phyloP scores from a whole-genome alignment of 2,888 invertebrate genomes.

The Hirtodrosophila alboralis region DNA sequence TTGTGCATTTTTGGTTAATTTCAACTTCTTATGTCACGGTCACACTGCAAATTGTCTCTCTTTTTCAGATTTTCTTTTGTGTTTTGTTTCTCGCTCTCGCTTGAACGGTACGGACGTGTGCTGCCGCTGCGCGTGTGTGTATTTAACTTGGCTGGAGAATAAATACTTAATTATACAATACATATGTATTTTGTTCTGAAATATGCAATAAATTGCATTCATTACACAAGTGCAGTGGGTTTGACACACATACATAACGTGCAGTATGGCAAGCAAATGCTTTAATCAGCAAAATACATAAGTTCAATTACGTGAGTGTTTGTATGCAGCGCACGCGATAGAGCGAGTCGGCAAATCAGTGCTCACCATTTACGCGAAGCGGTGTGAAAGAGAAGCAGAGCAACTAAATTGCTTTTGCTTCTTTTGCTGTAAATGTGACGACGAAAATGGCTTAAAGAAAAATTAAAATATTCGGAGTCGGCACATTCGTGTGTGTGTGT shows the following conservation, averaged over 20 bases:
- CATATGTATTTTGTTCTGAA: conserved; percentile 37
- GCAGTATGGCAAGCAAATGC: conserved; percentile 42
- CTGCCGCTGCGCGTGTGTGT: conserved; percentile 62
- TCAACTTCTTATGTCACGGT: not conserved
- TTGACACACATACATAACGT: conserved; percentile 40
- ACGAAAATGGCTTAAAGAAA: conserved; percentile 63
- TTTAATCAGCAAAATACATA: conserved; percentile 52
- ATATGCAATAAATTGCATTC: conserved; percentile 49
- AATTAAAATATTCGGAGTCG: conserved; percentile 52
- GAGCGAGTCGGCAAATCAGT: conserved; percentile 71
- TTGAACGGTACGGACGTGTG: conserved; percentile 63
- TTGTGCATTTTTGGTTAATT: not conserved
- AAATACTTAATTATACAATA: conserved; percentile 68
- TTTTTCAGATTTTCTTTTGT: conserved; percentile 54
- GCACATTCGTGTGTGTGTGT: conserved; percentile 36
- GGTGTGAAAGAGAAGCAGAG: conserved; percentile 59
- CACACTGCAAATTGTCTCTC: conserved; percentile 39
- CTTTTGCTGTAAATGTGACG: conserved; percentile 63
- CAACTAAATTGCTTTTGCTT: conserved; percentile 60
- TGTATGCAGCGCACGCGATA: conserved; percentile 55
- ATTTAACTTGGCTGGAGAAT: conserved; percentile 52
- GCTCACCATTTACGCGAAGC: conserved; percentile 37
- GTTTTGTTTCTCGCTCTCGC: conserved; percentile 64
- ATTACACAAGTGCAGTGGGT: conserved; percentile 42
- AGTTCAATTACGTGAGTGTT: conserved; percentile 69